Base-by-base conservation (phyloP, 2,113 vertebrate species). In the Pomatostomus ruficeps region DNA sequence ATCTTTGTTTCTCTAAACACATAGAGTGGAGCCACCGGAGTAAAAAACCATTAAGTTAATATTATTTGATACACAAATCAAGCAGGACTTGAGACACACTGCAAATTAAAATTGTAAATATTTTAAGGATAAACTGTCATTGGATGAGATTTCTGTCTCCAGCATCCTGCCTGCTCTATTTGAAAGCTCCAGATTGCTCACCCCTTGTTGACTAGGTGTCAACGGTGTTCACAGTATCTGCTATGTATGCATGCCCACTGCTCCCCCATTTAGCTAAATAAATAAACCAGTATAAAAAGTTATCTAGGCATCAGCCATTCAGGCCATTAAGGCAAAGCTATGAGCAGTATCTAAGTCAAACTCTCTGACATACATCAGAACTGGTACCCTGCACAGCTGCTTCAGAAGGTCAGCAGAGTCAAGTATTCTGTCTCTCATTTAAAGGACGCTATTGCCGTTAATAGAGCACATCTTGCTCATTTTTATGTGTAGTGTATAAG, bases 341-440 rank as follows among this genome's bases (percentile, higher is more conserved):
- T 8, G 10, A 67, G 25, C 18, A 36, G 10, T n/a, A 25, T 35
- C 48, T 71, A 59, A 63, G 65, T 43, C 25, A 48, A 55, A 63
- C 26, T 48, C 6, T 65, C 17, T 85, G 43, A 36, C 3, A 5
- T 48, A 36, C 3, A 45, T 9, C 3, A 8, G 18, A 38, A 35
- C 19, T 62, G 14, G 17, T 26, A 18, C 7, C 24, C 12, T 58
- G 66, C 18, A 16, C 20, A 49, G 35, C 65, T 89, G 38, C 49
- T 70, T 63, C 49, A 15, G n/a, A 78, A 74, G 19, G 25, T 52
- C 20, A 26, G 25, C 48, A 45, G 48, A 74, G 58, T 58, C 35
- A 26, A 0, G 0, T 13, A 14, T 55, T 68, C 49, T 42, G 18
- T 11, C 36, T 66, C 52, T 45, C 33, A 3, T 63, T 73, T 55